These are phyloP conservation scores for Sepiola atlantica DNA, from an alignment of 2,888 invertebrate genomes.

Conservation along the genomic window DNA sequence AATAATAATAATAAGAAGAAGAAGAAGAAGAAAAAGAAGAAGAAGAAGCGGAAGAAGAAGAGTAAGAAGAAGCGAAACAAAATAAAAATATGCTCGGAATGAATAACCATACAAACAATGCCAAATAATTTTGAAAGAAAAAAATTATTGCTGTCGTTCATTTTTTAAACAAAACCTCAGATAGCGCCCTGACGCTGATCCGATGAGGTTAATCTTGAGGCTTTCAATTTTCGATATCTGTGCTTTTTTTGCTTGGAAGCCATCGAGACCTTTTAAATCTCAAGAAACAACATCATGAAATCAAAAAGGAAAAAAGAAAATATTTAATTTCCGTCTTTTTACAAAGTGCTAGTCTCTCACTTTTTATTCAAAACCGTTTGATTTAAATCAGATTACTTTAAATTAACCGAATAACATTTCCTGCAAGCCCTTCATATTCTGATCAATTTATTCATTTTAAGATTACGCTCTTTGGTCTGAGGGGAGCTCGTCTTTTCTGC, in stretches of 20 bases:
- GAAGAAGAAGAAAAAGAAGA: too few relatives aligned
- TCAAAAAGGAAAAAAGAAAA: background rate
- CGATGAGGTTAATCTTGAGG: background rate
- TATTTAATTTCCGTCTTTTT: background rate
- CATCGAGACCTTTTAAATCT: background rate
- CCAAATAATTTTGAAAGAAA: background rate
- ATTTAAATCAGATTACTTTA: constrained; percentile 21
- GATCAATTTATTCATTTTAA: background rate
- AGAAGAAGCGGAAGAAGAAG: too few relatives aligned
- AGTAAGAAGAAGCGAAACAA: too few relatives aligned
- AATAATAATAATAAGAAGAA: too few relatives aligned
- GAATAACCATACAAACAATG: background rate
- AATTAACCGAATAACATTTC: background rate
- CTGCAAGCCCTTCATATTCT: background rate
- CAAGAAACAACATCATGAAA: background rate
- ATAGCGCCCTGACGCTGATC: background rate
- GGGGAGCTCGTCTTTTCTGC: background rate
- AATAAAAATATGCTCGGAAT: too few relatives aligned
- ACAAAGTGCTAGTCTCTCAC: background rate
- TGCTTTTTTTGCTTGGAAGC: background rate
- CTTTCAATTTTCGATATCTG: background rate
- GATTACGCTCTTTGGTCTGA: background rate
- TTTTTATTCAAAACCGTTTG: background rate
- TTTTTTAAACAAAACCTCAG: background rate
- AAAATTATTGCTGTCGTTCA: background rate